Evolutionary conservation across 2,113 vertebrate species (phyloP), one percentile per base, ranked within the genome.

Genomic region (Rhinolophus sinicus): DNA sequence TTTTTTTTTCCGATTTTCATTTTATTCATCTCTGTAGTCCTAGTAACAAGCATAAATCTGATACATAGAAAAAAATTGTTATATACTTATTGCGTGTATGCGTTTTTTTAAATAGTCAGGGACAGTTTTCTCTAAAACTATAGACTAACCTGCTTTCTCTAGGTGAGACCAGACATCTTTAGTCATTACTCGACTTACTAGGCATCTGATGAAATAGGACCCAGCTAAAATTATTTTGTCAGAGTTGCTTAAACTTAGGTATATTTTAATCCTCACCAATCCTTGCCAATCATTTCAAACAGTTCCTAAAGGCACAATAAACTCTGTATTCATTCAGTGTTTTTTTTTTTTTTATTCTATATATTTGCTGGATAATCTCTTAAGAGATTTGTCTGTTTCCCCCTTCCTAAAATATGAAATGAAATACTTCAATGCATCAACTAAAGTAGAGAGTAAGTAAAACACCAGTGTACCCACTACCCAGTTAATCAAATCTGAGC

Each of bases 371-470:
- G 13, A 33, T 87, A 69, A 26, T 75, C 19, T 1, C 22, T 82
- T 73, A 76, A 87, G 50, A 58, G 4, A 70, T 88, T 89, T 82
- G 35, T 69, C 2, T 78, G 5, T 15, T 84, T 84, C 77, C 22
- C 35, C 18, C 40, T 65, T 76, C 16, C 40, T 92, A 70, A 95
- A 94, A 80, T 70, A 47, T 67, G 33, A 93, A 91, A 52, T 91
- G 10, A 96, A 92, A 22, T 84, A 75, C 70, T 91, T 87, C 10
- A 50, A 12, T 38, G 26, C 16, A 35, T 73, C 8, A 65, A 44
- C 3, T 40, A 81, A 86, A 52, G 22, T 35, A 69, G 10, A 94
- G 33, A 86, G 76, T 75, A 84, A 93, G 18, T 80, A 50, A 92
- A 92, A 73, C 15, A 82, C 13, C 11, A 52, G 7, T 81, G 14